Base-by-base conservation (phyloP, 2,797 vertebrate genomes). In the Urophycis tenuis region DNA sequence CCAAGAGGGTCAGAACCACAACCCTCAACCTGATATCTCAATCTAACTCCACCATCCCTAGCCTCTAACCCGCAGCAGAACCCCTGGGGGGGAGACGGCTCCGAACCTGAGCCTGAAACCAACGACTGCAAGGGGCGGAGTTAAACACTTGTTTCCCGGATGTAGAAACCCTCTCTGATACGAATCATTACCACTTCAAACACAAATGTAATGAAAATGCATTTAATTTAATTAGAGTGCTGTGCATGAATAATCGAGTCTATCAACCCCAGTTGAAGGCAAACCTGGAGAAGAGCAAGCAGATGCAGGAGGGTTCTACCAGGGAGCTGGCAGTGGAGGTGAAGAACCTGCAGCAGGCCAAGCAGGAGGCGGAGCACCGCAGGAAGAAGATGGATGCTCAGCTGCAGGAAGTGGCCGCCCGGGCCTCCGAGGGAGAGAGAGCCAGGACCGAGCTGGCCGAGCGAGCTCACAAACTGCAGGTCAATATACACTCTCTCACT, bases 201-300 rank as follows among this genome's bases (percentile, higher is more conserved):
- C n/a, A n/a, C n/a, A n/a, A n/a, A n/a, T n/a, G n/a, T n/a, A n/a
- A n/a, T n/a, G n/a, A n/a, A n/a, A n/a, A n/a, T n/a, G n/a, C n/a
- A n/a, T n/a, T n/a, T n/a, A n/a, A n/a, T n/a, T n/a, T n/a, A n/a
- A n/a, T n/a, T n/a, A n/a, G n/a, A n/a, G n/a, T n/a, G n/a, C n/a
- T n/a, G n/a, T n/a, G n/a, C n/a, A n/a, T n/a, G n/a, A n/a, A n/a
- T n/a, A n/a, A n/a, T n/a, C n/a, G n/a, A n/a, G n/a, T n/a, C n/a
- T n/a, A n/a, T n/a, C n/a, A n/a, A n/a, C n/a, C n/a, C 72, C 76
- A 98, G 97, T 95, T 97, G 87, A 99, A 98, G 83, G 87, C 92
- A 34, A 98, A 96, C 76, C 92, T 99, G 86, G 97, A 99, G 80
- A 99, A 98, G 92, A 99, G 95, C 92, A 98, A 98, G 88, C 96